These are phyloP conservation scores for Enhydra lutris DNA, from an alignment of 2,113 vertebrate species.

Conservation along the genomic window DNA sequence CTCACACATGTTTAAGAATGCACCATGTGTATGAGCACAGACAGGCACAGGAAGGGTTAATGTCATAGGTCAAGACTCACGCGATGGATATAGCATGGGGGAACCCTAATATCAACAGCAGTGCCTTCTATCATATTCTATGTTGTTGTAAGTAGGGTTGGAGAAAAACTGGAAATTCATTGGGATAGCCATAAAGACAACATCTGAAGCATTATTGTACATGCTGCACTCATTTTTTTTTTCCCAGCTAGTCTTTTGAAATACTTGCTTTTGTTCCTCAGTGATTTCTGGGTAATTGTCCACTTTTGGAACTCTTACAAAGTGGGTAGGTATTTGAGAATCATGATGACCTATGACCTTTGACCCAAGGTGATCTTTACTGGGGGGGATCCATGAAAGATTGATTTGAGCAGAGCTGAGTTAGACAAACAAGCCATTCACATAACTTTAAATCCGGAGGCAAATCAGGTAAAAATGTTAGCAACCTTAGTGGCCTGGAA, in stretches of 20 bases:
- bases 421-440: slow-evolving; percentile 81
- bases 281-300: slow-evolving; percentile 69
- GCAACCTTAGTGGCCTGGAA: slow-evolving; percentile 77
- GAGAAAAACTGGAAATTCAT: not conserved
- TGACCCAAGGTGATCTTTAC: slow-evolving; percentile 81
- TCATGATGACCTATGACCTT: slow-evolving; percentile 77
- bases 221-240: not conserved
- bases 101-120: accelerated
- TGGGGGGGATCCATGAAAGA: slow-evolving; percentile 73
- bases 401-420: slow-evolving; percentile 80
- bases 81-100: not conserved
- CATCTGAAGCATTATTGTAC: not conserved
- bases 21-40: accelerated
- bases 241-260: slow-evolving; percentile 54
- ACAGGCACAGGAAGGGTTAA: accelerated
- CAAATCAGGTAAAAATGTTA: slow-evolving; percentile 83
- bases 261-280: slow-evolving; percentile 52
- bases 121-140: not conserved
- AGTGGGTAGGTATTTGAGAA: slow-evolving; percentile 71
- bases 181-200: not conserved
- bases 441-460: slow-evolving; percentile 71
- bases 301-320: slow-evolving; percentile 75
- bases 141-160: not conserved
- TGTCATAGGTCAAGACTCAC: accelerated
- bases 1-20: not conserved